Conservation (phyloP, 2,113 vertebrate species). For the Ranitomeya imitator region DNA sequence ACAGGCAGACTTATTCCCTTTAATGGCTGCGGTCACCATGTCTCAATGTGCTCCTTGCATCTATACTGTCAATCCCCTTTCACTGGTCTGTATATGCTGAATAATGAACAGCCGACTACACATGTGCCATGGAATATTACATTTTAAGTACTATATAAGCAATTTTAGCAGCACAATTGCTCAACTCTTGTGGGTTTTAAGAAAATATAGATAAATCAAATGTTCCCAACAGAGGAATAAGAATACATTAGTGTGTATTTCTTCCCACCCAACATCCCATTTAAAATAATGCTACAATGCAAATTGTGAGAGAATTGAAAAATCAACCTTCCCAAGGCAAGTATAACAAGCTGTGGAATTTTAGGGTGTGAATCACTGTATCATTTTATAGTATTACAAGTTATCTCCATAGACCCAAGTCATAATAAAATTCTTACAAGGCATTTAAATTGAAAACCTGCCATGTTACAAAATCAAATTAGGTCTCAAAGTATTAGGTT, state of each 20-base stretch:
- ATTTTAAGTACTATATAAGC: background rate
- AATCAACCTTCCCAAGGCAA: constrained; percentile 33
- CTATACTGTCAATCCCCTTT: background rate
- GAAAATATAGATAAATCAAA: background rate
- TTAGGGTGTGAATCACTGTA: constrained; percentile 44
- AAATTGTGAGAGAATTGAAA: constrained; percentile 37
- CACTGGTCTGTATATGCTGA: background rate
- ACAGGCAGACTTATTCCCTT: no score
- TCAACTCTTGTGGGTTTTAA: background rate
- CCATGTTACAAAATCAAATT: background rate
- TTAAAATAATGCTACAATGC: constrained; percentile 3
- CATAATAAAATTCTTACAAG: constrained; percentile 30
- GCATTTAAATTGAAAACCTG: background rate
- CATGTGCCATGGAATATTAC: background rate
- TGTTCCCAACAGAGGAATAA: background rate
- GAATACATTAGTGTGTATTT: background rate
- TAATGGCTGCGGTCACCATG: no score
- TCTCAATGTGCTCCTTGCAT: no score
- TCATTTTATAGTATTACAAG: constrained; percentile 29
- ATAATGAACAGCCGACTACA: background rate
- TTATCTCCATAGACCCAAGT: constrained; percentile 1
- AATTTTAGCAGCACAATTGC: background rate
- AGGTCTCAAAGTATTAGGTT: constrained; percentile 2
- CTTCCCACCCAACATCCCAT: background rate
- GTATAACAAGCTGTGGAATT: constrained; percentile 16